phyloP scores from a whole-genome alignment of 2,113 vertebrate species.

The Tragulus kanchil region DNA sequence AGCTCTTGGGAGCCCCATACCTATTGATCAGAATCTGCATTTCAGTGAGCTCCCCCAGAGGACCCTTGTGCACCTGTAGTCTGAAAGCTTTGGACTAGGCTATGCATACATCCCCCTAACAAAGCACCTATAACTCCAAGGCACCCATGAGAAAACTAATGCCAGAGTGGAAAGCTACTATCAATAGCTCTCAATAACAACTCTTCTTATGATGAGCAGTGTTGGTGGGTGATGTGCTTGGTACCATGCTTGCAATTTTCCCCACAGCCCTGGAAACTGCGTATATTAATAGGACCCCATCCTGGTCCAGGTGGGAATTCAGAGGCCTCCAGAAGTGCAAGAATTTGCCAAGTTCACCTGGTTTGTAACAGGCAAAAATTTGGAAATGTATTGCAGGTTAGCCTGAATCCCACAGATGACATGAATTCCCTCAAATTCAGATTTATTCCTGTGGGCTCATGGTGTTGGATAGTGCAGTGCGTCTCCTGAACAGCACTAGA shows the following conservation, averaged over 20 bases:
- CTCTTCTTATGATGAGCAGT: background rate
- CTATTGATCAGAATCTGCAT: background rate
- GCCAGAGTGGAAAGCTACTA: background rate
- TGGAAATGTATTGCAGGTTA: background rate
- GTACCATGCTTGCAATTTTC: no score
- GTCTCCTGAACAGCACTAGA: background rate
- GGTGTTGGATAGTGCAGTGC: no score
- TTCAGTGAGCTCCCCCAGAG: background rate
- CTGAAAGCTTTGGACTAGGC: background rate
- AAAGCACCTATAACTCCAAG: background rate
- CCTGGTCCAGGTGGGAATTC: background rate
- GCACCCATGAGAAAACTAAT: background rate
- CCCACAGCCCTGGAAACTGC: background rate
- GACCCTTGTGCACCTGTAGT: background rate
- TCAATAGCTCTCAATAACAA: background rate
- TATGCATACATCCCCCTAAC: background rate
- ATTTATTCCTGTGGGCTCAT: background rate
- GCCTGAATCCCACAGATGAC: background rate
- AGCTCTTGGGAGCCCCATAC: background rate
- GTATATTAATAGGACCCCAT: no score
- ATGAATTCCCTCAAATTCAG: background rate
- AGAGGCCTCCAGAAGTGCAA: background rate
- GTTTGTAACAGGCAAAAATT: background rate
- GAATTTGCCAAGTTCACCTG: background rate
- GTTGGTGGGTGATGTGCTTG: accelerated